Percentiles rank a stretch among this genome's conserved stretches.
phyloP scores from a whole-genome alignment of 1,140 invertebrate genomes.

The Himalopsyche phryganea region DNA sequence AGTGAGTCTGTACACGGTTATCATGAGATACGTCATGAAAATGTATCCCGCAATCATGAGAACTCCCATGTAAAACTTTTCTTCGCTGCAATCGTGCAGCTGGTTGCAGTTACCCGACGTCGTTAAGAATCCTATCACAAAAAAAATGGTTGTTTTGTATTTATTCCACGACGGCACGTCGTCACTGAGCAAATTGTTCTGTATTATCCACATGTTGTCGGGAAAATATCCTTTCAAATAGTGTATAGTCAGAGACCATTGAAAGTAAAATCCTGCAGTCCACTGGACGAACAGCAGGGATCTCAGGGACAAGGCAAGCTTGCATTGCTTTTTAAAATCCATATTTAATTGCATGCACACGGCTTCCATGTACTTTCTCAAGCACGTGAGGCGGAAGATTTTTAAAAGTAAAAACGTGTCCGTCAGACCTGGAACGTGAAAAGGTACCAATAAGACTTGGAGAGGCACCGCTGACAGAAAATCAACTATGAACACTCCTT shows the following conservation, averaged over 20 bases:
- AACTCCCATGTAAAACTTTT: background rate
- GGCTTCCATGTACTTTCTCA: slow-evolving; percentile 5
- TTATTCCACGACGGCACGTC: background rate
- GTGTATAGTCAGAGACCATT: slow-evolving; percentile 3
- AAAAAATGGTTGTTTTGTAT: slow-evolving; percentile 8
- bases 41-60: slow-evolving; percentile 8
- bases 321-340: slow-evolving; percentile 5
- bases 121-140: slow-evolving; percentile 10
- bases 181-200: background rate
- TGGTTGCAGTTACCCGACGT: slow-evolving; percentile 8
- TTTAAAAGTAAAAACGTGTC: slow-evolving; percentile 15
- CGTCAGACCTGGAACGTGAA: background rate
- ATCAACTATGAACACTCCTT: slow-evolving; percentile 10
- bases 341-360: slow-evolving; percentile 7
- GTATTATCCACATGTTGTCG: slow-evolving; percentile 2
- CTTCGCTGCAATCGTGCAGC: background rate
- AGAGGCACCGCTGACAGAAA: slow-evolving; percentile 8
- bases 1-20: background rate
- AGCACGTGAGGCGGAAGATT: slow-evolving; percentile 5
- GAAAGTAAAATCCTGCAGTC: slow-evolving; percentile 8
- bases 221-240: background rate
- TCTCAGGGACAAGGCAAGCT: background rate
- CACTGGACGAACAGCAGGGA: slow-evolving; percentile 8
- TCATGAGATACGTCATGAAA: background rate
- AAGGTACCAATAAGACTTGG: slow-evolving; percentile 4